Base-by-base conservation (phyloP, 1,140 invertebrate species). In the Zaprionus nigranus region DNA sequence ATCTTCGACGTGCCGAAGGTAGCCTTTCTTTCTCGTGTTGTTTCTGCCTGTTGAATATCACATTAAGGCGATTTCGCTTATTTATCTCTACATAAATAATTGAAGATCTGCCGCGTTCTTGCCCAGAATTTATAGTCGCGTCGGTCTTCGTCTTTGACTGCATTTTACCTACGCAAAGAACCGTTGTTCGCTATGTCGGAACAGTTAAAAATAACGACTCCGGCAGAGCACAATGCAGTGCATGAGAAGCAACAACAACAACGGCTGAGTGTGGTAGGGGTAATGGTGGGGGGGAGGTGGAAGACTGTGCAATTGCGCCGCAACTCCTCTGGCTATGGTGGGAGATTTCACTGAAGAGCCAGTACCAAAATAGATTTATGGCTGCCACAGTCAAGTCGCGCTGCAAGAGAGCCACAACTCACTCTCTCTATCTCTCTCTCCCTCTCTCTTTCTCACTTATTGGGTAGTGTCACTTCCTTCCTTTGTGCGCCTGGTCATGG, bases 311-410 rank as follows among this genome's bases (percentile, higher is more conserved):
- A 87, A 88, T 88, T 87, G 84, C 83, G 83, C 83, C 38, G 15
- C n/a, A 46, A 46, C 56, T 38, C 26, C 20, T 17, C 54, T 38
- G 59, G 54, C 61, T 61, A 51, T 22, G 34, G 77, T 49, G 53
- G 69, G 63, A 70, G 40, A 46, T 46, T 66, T 54, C 63, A 54
- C 73, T 88, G 80, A 56, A 53, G 60, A 74, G 83, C 11, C 74
- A 88, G 84, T 67, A 88, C 78, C 66, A 88, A 87, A 87, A 87
- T 87, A 87, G 84, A 87, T 87, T 87, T 87, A 87, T 90, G 81
- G 81, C 84, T 78, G 80, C 78, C 81, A 78, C 40, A 43, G 40
- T 38, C 36, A 38, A 6, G 74, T 83, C 64, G 82, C 80, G 65
- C 71, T 76, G 73, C 53, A 43, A 83, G 81, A 83, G 82, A 46